These are phyloP conservation scores for Scaptomyza montana DNA, from an alignment of 1,140 invertebrate species.

Conservation along the genomic window DNA sequence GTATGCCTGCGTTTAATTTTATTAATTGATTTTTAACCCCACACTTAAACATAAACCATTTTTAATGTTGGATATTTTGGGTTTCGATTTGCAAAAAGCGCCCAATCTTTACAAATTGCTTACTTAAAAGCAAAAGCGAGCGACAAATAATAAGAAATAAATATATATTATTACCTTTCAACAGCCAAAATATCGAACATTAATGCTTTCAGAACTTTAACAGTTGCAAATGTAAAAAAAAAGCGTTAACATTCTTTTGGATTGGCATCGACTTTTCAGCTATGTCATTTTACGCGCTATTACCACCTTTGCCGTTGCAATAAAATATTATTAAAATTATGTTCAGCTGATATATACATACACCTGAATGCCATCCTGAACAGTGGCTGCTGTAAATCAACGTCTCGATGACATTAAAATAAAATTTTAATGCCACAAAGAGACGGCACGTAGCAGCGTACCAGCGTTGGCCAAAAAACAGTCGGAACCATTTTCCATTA, in stretches of 20 bases:
- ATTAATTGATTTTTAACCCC: too few species aligned
- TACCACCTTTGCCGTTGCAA: slow-evolving; percentile 72
- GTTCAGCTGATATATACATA: slow-evolving; percentile 33
- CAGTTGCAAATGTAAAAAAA: too few species aligned
- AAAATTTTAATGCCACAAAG: slow-evolving; percentile 79
- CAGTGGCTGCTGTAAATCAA: slow-evolving; percentile 74
- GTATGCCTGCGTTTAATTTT: too few species aligned
- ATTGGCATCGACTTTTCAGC: slow-evolving; percentile 5
- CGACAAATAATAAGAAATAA: too few species aligned
- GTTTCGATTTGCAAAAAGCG: too few species aligned
- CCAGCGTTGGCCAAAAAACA: slow-evolving; percentile 18
- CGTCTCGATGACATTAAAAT: slow-evolving; percentile 83
- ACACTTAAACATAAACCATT: too few species aligned
- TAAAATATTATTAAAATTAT: slow-evolving; percentile 84
- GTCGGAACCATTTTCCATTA: too few species aligned
- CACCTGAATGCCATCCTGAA: slow-evolving; percentile 5
- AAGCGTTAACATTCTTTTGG: too few species aligned
- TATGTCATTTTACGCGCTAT: slow-evolving; percentile 68
- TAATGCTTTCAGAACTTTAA: background rate
- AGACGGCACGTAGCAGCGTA: slow-evolving; percentile 30
- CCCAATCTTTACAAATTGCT: too few species aligned
- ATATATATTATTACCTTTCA: too few species aligned
- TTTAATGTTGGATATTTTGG: too few species aligned
- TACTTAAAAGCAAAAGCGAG: too few species aligned
- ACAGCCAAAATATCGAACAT: background rate